These are phyloP conservation scores for Linurgus olivaceus DNA, from an alignment of 2,797 vertebrate genomes.

Conservation along the genomic window DNA sequence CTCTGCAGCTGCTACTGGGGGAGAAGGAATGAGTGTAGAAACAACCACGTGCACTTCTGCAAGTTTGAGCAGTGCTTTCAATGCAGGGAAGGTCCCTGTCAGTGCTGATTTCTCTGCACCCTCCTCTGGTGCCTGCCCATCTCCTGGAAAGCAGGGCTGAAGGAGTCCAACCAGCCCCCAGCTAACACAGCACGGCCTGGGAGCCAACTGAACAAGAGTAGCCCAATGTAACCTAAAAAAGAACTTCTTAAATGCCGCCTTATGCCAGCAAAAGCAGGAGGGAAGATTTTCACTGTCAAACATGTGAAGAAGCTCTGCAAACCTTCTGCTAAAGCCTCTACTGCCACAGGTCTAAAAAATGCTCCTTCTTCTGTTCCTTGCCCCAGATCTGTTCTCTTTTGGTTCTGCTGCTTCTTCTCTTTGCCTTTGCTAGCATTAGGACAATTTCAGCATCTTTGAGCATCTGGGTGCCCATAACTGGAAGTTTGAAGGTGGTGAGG, in stretches of 20 bases:
- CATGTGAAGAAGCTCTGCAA: neutral
- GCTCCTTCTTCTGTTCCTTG: neutral
- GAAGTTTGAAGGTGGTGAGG: neutral
- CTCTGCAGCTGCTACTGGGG: neutral
- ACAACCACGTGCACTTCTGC: neutral
- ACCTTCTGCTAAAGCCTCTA: neutral
- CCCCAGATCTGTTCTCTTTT: neutral
- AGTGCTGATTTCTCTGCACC: neutral
- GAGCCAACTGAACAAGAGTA: neutral
- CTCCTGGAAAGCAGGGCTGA: neutral
- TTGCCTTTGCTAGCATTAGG: neutral
- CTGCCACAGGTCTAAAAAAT: neutral
- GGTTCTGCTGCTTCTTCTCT: neutral
- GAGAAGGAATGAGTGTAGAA: neutral
- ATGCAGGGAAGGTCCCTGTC: neutral
- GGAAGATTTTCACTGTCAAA: neutral
- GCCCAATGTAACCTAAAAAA: neutral
- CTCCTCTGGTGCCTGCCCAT: neutral
- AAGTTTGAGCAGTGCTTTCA: neutral
- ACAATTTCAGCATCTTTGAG: neutral
- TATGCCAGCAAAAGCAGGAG: neutral
- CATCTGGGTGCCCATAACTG: neutral
- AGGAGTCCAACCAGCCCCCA: neutral
- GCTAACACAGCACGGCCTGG: accelerated
- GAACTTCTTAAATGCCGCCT: neutral